phyloP scores from a whole-genome alignment of 53 echinoderm and acorn worm species.

The Paracentrotus lividus region DNA sequence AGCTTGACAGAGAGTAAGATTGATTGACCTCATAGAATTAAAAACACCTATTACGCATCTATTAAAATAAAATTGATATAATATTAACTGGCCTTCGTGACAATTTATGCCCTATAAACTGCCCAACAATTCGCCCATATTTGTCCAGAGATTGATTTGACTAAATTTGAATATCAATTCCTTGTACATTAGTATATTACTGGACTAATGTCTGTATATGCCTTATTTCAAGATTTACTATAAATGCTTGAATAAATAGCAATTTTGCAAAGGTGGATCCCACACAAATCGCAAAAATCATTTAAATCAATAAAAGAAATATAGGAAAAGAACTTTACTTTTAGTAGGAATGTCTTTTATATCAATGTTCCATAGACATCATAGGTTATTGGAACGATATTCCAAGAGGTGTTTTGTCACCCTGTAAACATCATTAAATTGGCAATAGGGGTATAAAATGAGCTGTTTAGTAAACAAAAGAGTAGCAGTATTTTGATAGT shows the following conservation, averaged over 20 bases:
- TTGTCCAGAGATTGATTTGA: too few relatives aligned
- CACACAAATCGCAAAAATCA: too few relatives aligned
- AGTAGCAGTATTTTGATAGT: slow-evolving; percentile 13
- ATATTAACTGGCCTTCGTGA: too few relatives aligned
- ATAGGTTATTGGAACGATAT: slow-evolving; percentile 29
- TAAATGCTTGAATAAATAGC: too few relatives aligned
- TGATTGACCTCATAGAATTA: slow-evolving; percentile 7
- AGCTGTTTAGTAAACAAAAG: slow-evolving; percentile 19
- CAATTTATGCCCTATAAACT: too few relatives aligned
- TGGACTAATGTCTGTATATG: too few relatives aligned
- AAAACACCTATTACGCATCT: not conserved
- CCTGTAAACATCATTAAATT: slow-evolving; percentile 35
- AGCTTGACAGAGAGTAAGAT: not conserved
- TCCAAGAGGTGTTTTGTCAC: not conserved
- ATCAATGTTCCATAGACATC: not conserved
- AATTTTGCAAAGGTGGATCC: too few relatives aligned
- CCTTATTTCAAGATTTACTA: too few relatives aligned
- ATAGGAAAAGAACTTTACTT: not conserved
- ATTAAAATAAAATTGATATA: too few relatives aligned
- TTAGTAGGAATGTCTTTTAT: not conserved
- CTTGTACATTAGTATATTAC: too few relatives aligned
- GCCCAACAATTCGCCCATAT: too few relatives aligned
- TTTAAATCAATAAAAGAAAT: not conserved
- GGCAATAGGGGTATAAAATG: slow-evolving; percentile 32
- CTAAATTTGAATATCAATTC: too few relatives aligned